Conservation (phyloP, 2,888 invertebrate species). For the Drosophila nigricruria region DNA sequence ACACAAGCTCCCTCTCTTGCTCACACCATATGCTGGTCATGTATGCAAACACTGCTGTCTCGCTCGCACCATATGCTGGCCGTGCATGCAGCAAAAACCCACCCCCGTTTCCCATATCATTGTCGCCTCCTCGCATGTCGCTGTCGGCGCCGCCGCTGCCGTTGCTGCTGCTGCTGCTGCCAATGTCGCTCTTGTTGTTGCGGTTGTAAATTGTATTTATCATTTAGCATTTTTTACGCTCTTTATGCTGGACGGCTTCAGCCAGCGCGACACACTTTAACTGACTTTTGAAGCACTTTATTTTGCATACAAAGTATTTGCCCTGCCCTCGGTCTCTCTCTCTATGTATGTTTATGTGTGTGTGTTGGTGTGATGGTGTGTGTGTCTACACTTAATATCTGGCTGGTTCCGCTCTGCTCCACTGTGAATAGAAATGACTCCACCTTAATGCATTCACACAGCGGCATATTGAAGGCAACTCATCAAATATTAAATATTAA, state of each 20-base stretch:
- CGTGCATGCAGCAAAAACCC: slow-evolving; percentile 5
- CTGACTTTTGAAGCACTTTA: slow-evolving; percentile 80
- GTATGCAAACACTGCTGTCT: neutral
- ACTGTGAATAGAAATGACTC: slow-evolving; percentile 10
- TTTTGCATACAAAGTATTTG: slow-evolving; percentile 79
- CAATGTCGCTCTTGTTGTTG: slow-evolving; percentile 69
- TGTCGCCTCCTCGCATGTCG: slow-evolving; percentile 52
- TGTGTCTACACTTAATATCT: slow-evolving; percentile 29
- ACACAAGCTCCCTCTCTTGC: slow-evolving; percentile 31
- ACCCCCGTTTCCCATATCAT: slow-evolving; percentile 31
- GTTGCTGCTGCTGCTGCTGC: slow-evolving; percentile 42
- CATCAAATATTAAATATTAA: slow-evolving; percentile 12
- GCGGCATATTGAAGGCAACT: slow-evolving; percentile 5
- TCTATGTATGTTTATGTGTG: neutral
- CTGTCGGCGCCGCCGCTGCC: slow-evolving; percentile 43
- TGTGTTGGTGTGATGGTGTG: no score
- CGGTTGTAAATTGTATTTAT: slow-evolving; percentile 81
- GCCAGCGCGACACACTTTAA: slow-evolving; percentile 67
- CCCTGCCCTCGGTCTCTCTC: slow-evolving; percentile 19
- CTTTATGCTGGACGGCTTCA: slow-evolving; percentile 60
- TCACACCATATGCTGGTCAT: slow-evolving; percentile 64
- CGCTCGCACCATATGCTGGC: slow-evolving; percentile 1
- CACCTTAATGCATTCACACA: slow-evolving; percentile 7
- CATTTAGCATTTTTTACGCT: slow-evolving; percentile 81
- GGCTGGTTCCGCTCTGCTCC: slow-evolving; percentile 23